A percentile compares a stretch with the other conserved stretches of the same genome.
These are phyloP conservation scores for Pollenia amentaria DNA, from an alignment of 2,888 invertebrate species.

Conservation along the genomic window DNA sequence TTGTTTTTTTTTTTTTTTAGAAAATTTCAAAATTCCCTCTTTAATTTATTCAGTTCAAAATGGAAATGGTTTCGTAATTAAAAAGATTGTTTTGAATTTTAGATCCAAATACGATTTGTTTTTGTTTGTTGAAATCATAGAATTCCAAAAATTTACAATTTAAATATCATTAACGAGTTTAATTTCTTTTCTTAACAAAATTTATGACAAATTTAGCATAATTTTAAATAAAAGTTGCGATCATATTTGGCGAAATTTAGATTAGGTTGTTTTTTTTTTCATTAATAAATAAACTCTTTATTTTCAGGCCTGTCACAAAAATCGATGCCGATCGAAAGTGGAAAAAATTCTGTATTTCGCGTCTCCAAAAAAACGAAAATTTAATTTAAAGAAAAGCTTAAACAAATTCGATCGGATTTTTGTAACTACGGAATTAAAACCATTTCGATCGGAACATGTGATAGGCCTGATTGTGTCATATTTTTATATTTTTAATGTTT, in stretches of 20 bases:
- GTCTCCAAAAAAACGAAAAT: too few relatives aligned
- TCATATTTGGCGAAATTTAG: background rate
- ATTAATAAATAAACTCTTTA: too few relatives aligned
- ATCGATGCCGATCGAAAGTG: too few relatives aligned
- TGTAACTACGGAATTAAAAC: too few relatives aligned
- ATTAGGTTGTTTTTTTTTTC: too few relatives aligned
- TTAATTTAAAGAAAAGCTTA: too few relatives aligned
- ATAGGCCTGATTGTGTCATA: too few relatives aligned
- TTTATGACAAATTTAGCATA: background rate
- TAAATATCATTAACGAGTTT: constrained; percentile 1
- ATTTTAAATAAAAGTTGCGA: constrained; percentile 4
- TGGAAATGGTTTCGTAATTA: background rate
- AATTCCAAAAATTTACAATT: background rate
- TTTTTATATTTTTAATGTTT: too few relatives aligned
- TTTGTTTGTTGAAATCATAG: background rate
- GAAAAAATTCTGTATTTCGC: too few relatives aligned
- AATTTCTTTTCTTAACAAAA: background rate
- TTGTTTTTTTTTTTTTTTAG: background rate
- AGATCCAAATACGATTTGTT: background rate
- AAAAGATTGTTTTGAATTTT: background rate
- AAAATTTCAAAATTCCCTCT: background rate
- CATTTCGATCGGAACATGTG: too few relatives aligned
- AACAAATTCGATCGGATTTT: too few relatives aligned
- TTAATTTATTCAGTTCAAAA: background rate
- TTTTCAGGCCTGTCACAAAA: too few relatives aligned